Percentiles rank a stretch among this genome's conserved stretches.
Evolutionary conservation across 2,113 vertebrate species (phyloP).

Genomic region (Sorex araneus): DNA sequence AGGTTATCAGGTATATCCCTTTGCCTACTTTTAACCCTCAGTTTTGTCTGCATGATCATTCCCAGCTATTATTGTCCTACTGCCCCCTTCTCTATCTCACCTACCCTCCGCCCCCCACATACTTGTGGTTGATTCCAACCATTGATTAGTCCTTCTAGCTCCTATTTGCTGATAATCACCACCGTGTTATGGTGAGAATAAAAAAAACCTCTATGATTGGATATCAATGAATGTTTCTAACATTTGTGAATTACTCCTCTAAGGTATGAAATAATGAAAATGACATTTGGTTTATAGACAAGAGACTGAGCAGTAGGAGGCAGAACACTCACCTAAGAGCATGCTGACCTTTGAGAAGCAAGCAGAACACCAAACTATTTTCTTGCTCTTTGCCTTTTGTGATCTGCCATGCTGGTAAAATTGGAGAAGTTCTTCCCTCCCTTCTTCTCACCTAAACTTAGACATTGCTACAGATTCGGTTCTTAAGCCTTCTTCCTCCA

Average conservation of each 20-base stretch:
- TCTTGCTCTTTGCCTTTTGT: neutral
- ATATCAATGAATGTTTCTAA: neutral
- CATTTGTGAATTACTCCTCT: neutral
- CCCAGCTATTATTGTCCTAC: no score
- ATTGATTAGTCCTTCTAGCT: no score
- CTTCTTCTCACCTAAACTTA: neutral
- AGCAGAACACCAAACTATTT: neutral
- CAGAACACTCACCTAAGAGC: neutral
- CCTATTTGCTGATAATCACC: neutral
- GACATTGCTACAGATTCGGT: neutral
- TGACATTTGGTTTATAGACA: neutral
- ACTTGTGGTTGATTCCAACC: no score
- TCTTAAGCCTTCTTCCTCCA: neutral
- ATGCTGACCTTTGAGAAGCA: neutral
- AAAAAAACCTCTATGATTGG: neutral
- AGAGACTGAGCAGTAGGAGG: neutral
- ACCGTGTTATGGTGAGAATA: slow-evolving; percentile 19
- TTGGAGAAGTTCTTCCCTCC: neutral
- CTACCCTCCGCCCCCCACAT: no score
- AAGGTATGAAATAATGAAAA: neutral
- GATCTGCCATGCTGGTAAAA: neutral
- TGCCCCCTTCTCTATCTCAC: no score
- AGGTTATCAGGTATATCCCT: no score
- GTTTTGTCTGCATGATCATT: no score
- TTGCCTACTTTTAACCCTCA: no score